These are phyloP conservation scores for Lasioglossum marginatum DNA, from an alignment of 2,888 invertebrate genomes.

Conservation along the genomic window DNA sequence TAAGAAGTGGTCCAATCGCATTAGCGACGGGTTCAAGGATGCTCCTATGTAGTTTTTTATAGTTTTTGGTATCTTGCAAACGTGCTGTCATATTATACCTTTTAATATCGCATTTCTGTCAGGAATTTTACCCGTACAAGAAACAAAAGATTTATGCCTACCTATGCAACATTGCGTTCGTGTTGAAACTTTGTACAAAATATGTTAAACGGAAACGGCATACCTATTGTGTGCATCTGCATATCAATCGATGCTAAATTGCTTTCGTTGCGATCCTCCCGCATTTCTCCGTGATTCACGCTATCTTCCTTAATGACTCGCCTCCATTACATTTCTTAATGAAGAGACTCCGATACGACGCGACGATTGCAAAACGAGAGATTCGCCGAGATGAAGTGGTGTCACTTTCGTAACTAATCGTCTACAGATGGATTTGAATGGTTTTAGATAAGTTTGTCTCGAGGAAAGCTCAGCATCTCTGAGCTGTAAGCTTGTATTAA, in stretches of 20 bases:
- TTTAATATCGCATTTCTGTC: no score
- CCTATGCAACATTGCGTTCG: no score
- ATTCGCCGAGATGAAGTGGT: background rate
- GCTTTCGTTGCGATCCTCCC: background rate
- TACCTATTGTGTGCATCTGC: background rate
- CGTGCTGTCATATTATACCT: no score
- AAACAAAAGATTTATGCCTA: no score
- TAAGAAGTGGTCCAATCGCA: no score
- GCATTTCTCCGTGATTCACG: background rate
- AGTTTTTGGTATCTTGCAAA: no score
- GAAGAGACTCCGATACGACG: background rate
- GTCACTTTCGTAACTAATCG: constrained; percentile 1
- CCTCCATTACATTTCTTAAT: background rate
- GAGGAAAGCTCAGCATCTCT: background rate
- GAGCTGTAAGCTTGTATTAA: background rate
- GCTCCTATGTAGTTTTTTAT: no score
- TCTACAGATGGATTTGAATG: background rate
- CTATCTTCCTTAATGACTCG: background rate
- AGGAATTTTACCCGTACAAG: no score
- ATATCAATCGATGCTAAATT: background rate
- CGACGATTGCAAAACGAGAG: background rate
- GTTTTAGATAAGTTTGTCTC: background rate
- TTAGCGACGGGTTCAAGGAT: no score
- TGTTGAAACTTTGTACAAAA: background rate
- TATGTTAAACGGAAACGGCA: background rate